Percentiles rank a stretch among this genome's conserved stretches.
These are phyloP conservation scores for Esperia sulphurella DNA, from an alignment of 2,888 invertebrate species.

Conservation along the genomic window DNA sequence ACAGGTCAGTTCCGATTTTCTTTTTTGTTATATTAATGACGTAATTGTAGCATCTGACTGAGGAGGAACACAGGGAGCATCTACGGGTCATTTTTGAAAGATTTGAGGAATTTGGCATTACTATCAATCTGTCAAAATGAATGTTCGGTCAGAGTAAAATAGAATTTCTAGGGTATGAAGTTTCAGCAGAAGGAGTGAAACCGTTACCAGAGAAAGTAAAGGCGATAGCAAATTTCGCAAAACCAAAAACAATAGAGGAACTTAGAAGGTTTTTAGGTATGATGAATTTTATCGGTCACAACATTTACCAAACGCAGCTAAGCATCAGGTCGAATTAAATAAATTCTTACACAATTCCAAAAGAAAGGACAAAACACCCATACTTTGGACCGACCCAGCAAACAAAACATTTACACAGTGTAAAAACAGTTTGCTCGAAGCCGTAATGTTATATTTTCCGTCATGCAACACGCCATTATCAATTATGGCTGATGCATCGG, in stretches of 20 bases:
- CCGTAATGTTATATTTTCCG: slow-evolving; percentile 28
- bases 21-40: slow-evolving; percentile 31
- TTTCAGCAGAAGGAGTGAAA: slow-evolving; percentile 5
- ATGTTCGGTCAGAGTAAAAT: slow-evolving; percentile 5
- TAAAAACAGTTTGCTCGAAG: slow-evolving; percentile 21
- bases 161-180: slow-evolving; percentile 9
- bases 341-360: slow-evolving; percentile 16
- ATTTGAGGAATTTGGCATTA: slow-evolving; percentile 12
- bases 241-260: not conserved
- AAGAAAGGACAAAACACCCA: slow-evolving; percentile 17
- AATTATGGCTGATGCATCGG: slow-evolving; percentile 34
- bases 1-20: slow-evolving; percentile 21
- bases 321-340: slow-evolving; percentile 26
- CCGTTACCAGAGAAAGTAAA: slow-evolving; percentile 4
- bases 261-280: slow-evolving; percentile 9
- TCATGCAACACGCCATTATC: not conserved
- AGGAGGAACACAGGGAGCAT: slow-evolving; percentile 12
- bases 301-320: slow-evolving; percentile 30
- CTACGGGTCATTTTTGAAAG: slow-evolving; percentile 13
- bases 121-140: slow-evolving; percentile 12
- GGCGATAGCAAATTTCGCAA: slow-evolving; percentile 2
- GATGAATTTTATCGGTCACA: slow-evolving; percentile 35
- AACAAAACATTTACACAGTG: slow-evolving; percentile 17
- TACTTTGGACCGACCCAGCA: slow-evolving; percentile 11
- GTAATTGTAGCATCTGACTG: slow-evolving; percentile 22